A percentile compares a stretch with the other conserved stretches of the same genome.
These are phyloP conservation scores for Notospermus geniculatus DNA, from an alignment of 1,140 invertebrate species.

Conservation along the genomic window DNA sequence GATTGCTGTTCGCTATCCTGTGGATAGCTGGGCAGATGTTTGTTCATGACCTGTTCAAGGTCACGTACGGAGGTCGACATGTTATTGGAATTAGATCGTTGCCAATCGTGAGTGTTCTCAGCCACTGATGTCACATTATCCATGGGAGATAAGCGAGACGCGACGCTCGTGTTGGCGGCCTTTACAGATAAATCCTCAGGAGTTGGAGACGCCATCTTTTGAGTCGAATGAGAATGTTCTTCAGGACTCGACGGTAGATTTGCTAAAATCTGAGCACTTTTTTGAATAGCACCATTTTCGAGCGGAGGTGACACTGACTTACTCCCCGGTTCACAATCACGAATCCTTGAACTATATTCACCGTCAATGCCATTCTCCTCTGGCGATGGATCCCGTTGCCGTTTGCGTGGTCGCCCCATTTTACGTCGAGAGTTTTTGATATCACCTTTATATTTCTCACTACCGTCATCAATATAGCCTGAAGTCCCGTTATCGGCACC, in stretches of 20 bases:
- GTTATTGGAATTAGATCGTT: background rate
- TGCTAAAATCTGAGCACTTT: background rate
- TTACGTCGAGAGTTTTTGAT: slow-evolving; percentile 47
- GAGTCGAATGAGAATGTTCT: background rate
- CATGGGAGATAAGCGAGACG: no score
- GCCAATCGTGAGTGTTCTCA: slow-evolving; percentile 2
- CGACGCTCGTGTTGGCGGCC: background rate
- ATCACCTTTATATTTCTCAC: slow-evolving; percentile 21
- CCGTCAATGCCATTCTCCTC: background rate
- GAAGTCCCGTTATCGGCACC: background rate
- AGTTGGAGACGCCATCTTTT: background rate
- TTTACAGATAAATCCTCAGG: slow-evolving; percentile 6
- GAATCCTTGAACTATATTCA: slow-evolving; percentile 3
- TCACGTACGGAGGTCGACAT: slow-evolving; percentile 74
- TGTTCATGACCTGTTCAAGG: slow-evolving; percentile 93
- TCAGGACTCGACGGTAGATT: background rate
- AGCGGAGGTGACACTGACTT: background rate
- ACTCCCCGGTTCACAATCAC: background rate
- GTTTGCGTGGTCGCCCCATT: slow-evolving; percentile 47
- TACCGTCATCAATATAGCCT: background rate
- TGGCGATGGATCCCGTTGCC: slow-evolving; percentile 26
- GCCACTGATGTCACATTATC: background rate
- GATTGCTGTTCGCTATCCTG: slow-evolving; percentile 8
- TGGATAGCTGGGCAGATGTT: slow-evolving; percentile 73
- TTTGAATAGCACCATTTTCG: background rate